Base-by-base conservation (phyloP, 2,113 vertebrate genomes). In the Irena cyanogastra region DNA sequence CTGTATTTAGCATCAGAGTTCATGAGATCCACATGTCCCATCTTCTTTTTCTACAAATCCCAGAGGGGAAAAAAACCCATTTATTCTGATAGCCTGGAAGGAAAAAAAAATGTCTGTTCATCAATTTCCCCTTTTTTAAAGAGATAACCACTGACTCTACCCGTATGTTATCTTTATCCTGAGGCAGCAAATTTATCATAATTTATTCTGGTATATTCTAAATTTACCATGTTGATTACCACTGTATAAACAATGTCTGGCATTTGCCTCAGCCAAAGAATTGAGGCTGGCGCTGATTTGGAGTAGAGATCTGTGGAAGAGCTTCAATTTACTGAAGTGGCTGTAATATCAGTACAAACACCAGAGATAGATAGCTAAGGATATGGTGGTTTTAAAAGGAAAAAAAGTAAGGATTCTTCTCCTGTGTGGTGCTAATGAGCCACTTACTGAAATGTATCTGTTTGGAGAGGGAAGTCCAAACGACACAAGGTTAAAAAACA, bases 171-270 rank as follows among this genome's bases (percentile, higher is more conserved):
- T 98, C 98, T 97, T 97, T 97, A 97, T 98, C 95, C 91, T 8
- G 52, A 97, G 97, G 97, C 98, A 98, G 97, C 94, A 97, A 97
- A 98, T 98, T 98, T 98, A 98, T 98, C 98, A 98, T 98, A 98
- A 98, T 98, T 98, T 98, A 98, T 98, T 98, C 97, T 97, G 95
- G 97, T 97, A 91, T 97, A 98, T 98, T 98, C 98, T 98, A 98
- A 98, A 98, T 98, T 98, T 97, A 97, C 97, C 97, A 97, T 96
- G 97, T 98, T 98, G 98, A 98, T 98, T 98, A 98, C 97, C 91
- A 74, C 96, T 98, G 92, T 97, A 96, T 98, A 98, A 98, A 98
- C 98, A 98, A 77, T 33, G 97, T 98, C 97, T 98, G 97, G 97
- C 92, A 94, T 92, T 96, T 96, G 94, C 96, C 83, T 84, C 95